Evolutionary conservation across 2,113 vertebrate species (phyloP).

Genomic region (Serilophus lunatus): DNA sequence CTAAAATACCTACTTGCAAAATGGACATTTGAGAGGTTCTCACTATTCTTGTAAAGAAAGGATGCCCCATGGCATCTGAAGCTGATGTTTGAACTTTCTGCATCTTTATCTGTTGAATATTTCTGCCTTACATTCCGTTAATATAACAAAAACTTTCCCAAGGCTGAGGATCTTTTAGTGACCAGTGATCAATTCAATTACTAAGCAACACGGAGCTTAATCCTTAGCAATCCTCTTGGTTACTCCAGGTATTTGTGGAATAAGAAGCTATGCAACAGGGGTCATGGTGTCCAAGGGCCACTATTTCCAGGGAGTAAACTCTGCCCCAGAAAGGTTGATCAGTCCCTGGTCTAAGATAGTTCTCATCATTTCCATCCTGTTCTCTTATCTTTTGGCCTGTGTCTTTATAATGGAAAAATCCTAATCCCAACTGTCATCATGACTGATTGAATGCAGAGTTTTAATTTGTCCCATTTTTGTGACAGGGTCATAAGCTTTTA

Average conservation of each 20-base stretch:
- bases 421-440: not conserved
- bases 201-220: not conserved
- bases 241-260: not conserved
- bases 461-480: not conserved
- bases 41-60: not conserved
- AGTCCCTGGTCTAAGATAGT: not conserved
- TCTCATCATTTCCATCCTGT: not conserved
- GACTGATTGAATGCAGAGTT: not conserved
- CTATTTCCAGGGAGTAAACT: not conserved
- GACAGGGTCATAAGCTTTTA: not conserved
- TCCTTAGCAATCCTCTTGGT: not conserved
- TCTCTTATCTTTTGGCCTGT: not conserved
- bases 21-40: not conserved
- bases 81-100: not conserved
- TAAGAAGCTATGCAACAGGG: not conserved
- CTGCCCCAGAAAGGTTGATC: not conserved
- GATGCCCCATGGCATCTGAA: not conserved
- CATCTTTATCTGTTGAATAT: not conserved
- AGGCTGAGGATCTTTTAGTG: not conserved
- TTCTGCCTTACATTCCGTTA: not conserved
- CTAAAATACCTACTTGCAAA: not conserved
- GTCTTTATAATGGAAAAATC: not conserved
- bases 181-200: not conserved
- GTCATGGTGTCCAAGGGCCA: not conserved
- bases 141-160: not conserved